Conservation (phyloP, 2,797 vertebrate species). For the Takifugu ocellatus region DNA sequence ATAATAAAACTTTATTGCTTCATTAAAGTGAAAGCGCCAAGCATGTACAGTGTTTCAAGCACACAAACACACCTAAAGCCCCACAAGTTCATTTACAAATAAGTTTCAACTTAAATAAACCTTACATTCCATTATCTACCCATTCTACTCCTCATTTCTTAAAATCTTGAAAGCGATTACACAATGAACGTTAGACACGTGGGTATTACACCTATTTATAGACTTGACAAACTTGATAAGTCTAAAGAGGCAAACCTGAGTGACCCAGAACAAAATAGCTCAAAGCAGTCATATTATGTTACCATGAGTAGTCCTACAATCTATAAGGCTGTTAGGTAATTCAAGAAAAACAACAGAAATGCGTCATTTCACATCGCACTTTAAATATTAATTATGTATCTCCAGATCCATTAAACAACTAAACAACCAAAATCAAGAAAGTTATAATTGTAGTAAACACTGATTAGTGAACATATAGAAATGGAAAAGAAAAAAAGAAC, state of each 20-base stretch:
- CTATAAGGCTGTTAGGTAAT: constrained; percentile 17
- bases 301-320: constrained; percentile 19
- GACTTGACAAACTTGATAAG: constrained; percentile 23
- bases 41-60: constrained; percentile 63
- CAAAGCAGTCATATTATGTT: constrained; percentile 5
- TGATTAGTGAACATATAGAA: background rate
- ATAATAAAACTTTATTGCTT: constrained; percentile 35
- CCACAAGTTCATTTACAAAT: constrained; percentile 32
- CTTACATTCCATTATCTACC: constrained; percentile 1
- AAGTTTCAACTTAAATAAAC: constrained; percentile 12
- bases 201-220: constrained; percentile 19
- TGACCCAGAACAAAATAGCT: background rate
- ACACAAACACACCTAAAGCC: constrained; percentile 31
- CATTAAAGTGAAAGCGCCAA: constrained; percentile 48
- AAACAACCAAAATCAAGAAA: constrained; percentile 3
- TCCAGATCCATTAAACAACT: constrained; percentile 5
- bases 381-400: constrained; percentile 2
- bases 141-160: constrained; percentile 10
- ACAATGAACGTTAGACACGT: constrained; percentile 26
- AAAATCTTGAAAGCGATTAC: constrained; percentile 27
- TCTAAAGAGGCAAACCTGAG: constrained; percentile 36
- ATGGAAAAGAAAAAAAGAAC: background rate
- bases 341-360: background rate
- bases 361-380: constrained; percentile 9
- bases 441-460: background rate